Conservation (phyloP, 2,888 invertebrate genomes). For the Entomobrya multifasciata region DNA sequence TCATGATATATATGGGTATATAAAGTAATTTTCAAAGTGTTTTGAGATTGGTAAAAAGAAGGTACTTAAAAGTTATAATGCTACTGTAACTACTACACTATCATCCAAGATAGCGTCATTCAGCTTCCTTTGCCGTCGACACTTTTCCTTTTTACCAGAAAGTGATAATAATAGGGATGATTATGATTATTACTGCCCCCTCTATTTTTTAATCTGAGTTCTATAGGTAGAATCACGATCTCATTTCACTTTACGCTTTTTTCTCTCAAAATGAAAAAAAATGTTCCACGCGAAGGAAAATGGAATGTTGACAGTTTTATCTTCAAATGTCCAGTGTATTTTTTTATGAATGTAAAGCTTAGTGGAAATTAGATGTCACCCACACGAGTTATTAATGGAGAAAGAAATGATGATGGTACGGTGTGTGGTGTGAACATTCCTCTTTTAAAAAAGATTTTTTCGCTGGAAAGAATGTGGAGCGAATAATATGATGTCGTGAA, state of each 20-base stretch:
- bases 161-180: slow-evolving; percentile 53
- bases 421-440: slow-evolving; percentile 2
- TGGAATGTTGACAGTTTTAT: slow-evolving; percentile 70
- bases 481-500: slow-evolving; percentile 1
- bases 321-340: slow-evolving; percentile 57
- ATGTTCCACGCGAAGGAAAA: slow-evolving; percentile 44
- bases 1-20: neutral
- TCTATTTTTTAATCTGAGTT: slow-evolving; percentile 46
- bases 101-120: slow-evolving; percentile 7
- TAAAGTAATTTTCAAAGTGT: slow-evolving; percentile 44
- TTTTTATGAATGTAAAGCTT: slow-evolving; percentile 49
- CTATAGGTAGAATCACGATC: slow-evolving; percentile 68
- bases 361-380: slow-evolving; percentile 69
- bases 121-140: neutral
- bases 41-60: neutral
- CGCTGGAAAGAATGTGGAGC: neutral
- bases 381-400: slow-evolving; percentile 70
- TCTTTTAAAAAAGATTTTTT: slow-evolving; percentile 24
- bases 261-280: slow-evolving; percentile 24
- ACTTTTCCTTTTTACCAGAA: slow-evolving; percentile 46
- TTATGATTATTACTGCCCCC: slow-evolving; percentile 51
- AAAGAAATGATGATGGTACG: slow-evolving; percentile 2
- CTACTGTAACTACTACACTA: slow-evolving; percentile 20
- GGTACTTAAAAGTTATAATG: slow-evolving; percentile 32
- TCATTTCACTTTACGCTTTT: slow-evolving; percentile 48